Evolutionary conservation across 92 coral and sea anemone genomes (phyloP).

Genomic region (Virgularia gustaviana): DNA sequence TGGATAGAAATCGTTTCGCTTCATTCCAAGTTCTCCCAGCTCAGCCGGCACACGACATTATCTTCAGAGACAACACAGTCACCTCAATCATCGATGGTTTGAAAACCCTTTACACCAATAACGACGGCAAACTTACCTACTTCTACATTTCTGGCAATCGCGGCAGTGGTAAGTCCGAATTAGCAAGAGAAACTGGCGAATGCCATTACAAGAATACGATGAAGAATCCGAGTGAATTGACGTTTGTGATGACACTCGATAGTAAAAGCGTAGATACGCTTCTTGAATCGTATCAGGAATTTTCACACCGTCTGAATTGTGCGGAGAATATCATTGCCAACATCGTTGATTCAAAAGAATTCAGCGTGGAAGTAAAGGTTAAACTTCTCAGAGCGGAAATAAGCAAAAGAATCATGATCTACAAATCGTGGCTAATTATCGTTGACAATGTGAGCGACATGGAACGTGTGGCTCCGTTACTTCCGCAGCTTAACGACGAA

Average conservation of each 20-base stretch:
- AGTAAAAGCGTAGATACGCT: slow-evolving; percentile 22
- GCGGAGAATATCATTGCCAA: slow-evolving; percentile 32
- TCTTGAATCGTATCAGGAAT: slow-evolving; percentile 36
- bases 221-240: slow-evolving; percentile 21
- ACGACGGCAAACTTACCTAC: not conserved
- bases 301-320: slow-evolving; percentile 44
- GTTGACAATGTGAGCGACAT: no score
- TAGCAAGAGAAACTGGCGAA: slow-evolving; percentile 37
- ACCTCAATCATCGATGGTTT: slow-evolving; percentile 2
- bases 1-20: not conserved
- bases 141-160: slow-evolving; percentile 44
- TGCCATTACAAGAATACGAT: not conserved
- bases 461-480: no score
- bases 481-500: no score
- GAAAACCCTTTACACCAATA: slow-evolving; percentile 1
- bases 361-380: no score
- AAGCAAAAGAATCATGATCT: no score
- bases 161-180: slow-evolving; percentile 49
- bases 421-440: slow-evolving; percentile 16
- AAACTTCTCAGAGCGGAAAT: no score
- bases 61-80: slow-evolving; percentile 2
- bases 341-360: slow-evolving; percentile 35
- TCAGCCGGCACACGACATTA: slow-evolving; percentile 41
- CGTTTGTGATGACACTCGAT: slow-evolving; percentile 40
- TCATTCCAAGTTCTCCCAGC: slow-evolving; percentile 32